Percentiles rank a stretch among this genome's conserved stretches.
phyloP scores from a whole-genome alignment of 2,888 invertebrate genomes.

The Hirtodrosophila trivittata region DNA sequence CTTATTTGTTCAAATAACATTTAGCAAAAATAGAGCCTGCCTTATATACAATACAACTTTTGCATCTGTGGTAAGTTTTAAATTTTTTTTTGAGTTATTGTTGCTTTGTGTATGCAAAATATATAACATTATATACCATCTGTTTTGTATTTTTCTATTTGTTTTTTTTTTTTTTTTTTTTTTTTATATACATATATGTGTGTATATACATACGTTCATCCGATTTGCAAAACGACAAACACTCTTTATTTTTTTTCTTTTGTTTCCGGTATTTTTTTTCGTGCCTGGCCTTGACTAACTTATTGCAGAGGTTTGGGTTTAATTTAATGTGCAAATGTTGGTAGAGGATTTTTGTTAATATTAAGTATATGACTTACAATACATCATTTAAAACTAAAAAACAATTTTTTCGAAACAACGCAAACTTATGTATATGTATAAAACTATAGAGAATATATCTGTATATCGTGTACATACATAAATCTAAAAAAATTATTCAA shows the following conservation, averaged over 20 bases:
- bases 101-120: slow-evolving; percentile 67
- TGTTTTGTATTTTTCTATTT: slow-evolving; percentile 5
- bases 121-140: slow-evolving; percentile 59
- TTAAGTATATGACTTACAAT: slow-evolving; percentile 57
- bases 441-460: slow-evolving; percentile 64
- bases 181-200: slow-evolving; percentile 35
- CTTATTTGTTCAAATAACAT: slow-evolving; percentile 79
- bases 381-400: slow-evolving; percentile 74
- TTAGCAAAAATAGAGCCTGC: slow-evolving; percentile 80
- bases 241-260: too few species aligned
- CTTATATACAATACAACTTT: slow-evolving; percentile 75
- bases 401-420: slow-evolving; percentile 74
- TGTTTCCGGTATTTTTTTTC: slow-evolving; percentile 42
- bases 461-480: slow-evolving; percentile 52
- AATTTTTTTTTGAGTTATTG: slow-evolving; percentile 27
- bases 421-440: slow-evolving; percentile 54
- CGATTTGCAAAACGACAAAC: slow-evolving; percentile 59
- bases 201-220: slow-evolving; percentile 48
- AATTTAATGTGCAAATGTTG: slow-evolving; percentile 67
- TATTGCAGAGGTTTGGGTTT: slow-evolving; percentile 61
- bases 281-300: slow-evolving; percentile 72
- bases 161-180: slow-evolving; percentile 11
- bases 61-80: slow-evolving; percentile 41
- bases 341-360: slow-evolving; percentile 55
- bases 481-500: slow-evolving; percentile 45